Conservation (phyloP, 2,113 vertebrate genomes). For the Dipodomys spectabilis region DNA sequence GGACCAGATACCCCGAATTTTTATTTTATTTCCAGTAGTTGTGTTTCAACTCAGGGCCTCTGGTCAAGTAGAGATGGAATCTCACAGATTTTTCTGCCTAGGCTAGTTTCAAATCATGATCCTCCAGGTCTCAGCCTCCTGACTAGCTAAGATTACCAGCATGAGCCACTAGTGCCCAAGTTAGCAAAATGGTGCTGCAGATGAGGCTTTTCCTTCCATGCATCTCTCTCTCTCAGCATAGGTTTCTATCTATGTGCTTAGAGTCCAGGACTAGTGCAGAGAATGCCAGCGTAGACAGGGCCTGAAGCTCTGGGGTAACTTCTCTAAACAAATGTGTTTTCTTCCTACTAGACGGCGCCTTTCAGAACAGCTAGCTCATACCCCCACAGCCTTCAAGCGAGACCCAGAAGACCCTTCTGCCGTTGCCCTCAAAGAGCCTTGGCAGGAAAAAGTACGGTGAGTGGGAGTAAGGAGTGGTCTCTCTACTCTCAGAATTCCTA, state of each 20-base stretch:
- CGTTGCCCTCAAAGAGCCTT: conserved; percentile 97
- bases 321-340: background rate
- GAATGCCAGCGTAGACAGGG: background rate
- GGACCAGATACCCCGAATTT: background rate
- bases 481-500: background rate
- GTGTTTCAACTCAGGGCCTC: too few species aligned
- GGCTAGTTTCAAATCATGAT: too few species aligned
- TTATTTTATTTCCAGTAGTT: too few species aligned
- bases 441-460: conserved; percentile 97
- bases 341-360: conserved; percentile 90
- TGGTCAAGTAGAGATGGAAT: too few species aligned
- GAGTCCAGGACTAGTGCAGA: background rate
- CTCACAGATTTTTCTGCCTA: too few species aligned
- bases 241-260: background rate
- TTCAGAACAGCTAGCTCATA: conserved; percentile 96
- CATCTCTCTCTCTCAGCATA: background rate
- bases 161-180: background rate
- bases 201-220: background rate
- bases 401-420: conserved; percentile 97
- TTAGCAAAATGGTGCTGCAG: background rate
- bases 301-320: background rate
- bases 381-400: conserved; percentile 93
- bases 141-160: too few species aligned
- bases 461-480: background rate
- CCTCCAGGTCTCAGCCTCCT: too few species aligned